These are phyloP conservation scores for Tetrax tetrax DNA, from an alignment of 2,113 vertebrate species.

Conservation along the genomic window DNA sequence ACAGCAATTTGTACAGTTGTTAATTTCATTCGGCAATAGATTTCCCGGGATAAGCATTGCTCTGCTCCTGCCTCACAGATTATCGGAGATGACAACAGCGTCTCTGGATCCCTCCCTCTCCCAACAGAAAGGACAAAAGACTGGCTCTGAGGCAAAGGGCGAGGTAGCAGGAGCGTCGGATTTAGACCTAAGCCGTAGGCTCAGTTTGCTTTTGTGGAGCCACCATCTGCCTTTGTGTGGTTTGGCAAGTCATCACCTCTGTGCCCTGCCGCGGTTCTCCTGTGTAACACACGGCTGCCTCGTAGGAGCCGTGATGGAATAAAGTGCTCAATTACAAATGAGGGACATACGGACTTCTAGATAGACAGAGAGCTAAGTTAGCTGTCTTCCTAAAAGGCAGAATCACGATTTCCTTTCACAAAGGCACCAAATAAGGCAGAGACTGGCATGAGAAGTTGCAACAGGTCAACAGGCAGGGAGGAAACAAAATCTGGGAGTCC, in stretches of 20 bases:
- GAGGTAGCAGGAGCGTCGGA: neutral
- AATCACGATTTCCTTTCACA: neutral
- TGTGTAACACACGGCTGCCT: fast-evolving
- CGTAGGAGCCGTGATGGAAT: fast-evolving
- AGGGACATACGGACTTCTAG: neutral
- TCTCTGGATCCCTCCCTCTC: neutral
- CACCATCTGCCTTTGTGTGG: neutral
- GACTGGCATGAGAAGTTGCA: neutral
- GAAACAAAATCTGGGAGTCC: neutral
- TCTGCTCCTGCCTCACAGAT: neutral
- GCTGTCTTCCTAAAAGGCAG: neutral
- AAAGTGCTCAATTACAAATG: neutral
- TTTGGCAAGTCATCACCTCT: neutral
- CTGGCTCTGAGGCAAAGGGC: neutral
- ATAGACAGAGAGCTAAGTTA: neutral
- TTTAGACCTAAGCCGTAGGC: neutral
- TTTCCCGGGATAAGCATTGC: neutral
- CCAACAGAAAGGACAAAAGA: neutral
- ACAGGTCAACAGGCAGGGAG: neutral
- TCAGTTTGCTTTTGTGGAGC: neutral
- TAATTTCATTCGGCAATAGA: neutral
- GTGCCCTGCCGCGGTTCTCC: neutral
- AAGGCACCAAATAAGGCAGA: neutral
- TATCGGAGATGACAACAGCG: neutral
- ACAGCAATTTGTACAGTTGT: neutral